Evolutionary conservation across 1,140 invertebrate genomes (phyloP).

Genomic region (Drosophila kikkawai): DNA sequence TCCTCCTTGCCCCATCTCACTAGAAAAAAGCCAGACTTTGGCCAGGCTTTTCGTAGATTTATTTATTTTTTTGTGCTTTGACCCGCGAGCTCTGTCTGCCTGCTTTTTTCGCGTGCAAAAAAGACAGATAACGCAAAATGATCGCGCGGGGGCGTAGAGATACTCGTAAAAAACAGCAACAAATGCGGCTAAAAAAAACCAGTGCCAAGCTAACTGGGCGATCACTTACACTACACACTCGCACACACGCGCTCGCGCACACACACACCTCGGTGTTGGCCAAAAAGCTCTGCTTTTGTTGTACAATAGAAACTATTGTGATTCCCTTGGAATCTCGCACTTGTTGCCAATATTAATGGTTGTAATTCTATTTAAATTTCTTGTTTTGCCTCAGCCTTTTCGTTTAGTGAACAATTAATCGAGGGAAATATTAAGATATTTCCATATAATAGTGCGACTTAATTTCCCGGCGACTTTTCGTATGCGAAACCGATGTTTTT

Average conservation of each 20-base stretch:
- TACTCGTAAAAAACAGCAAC: conserved; percentile 15
- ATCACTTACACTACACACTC: conserved; percentile 32
- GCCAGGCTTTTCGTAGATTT: conserved; percentile 23
- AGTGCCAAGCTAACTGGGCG: conserved; percentile 27
- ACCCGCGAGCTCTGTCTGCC: conserved; percentile 9
- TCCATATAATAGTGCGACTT: not conserved
- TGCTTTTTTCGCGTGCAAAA: conserved; percentile 24
- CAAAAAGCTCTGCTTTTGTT: conserved; percentile 34
- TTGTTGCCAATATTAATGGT: conserved; percentile 7
- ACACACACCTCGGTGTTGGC: conserved; percentile 20
- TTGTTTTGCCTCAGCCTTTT: not conserved
- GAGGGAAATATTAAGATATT: not conserved
- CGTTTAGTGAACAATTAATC: not conserved
- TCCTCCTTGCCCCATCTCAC: conserved; percentile 49
- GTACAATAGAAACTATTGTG: conserved; percentile 24
- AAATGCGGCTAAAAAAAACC: conserved; percentile 14
- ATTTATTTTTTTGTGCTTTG: conserved; percentile 4
- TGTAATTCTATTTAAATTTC: conserved; percentile 4
- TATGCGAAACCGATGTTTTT: not conserved
- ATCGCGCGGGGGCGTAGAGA: conserved; percentile 36
- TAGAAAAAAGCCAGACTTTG: conserved; percentile 41
- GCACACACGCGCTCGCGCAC: not conserved
- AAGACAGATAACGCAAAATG: conserved; percentile 26
- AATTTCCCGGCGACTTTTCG: conserved; percentile 4
- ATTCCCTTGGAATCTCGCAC: conserved; percentile 19